Evolutionary conservation across 2,888 invertebrate species (phyloP).

Genomic region (Andrena hattorfiana): DNA sequence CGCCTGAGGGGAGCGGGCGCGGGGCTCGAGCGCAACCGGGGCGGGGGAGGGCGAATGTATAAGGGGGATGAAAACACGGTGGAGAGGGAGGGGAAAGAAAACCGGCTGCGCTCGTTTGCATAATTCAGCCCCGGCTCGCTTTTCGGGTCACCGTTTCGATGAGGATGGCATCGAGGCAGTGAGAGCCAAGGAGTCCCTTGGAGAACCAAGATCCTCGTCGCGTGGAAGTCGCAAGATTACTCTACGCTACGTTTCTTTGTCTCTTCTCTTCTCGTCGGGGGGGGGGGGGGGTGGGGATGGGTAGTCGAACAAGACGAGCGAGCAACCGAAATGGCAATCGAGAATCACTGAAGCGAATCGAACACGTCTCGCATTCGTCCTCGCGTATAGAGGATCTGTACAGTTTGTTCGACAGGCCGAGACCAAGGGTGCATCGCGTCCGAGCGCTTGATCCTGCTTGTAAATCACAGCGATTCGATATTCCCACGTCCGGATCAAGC

Average conservation of each 20-base stretch:
- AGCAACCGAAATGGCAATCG: slow-evolving; percentile 22
- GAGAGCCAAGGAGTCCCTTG: slow-evolving; percentile 1
- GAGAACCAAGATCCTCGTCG: slow-evolving; percentile 15
- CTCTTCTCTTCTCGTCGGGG: not conserved
- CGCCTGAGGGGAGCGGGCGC: slow-evolving; percentile 33
- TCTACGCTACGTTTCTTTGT: not conserved
- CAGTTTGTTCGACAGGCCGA: slow-evolving; percentile 43
- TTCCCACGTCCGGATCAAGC: not conserved
- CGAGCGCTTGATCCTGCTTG: not conserved
- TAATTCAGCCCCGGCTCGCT: slow-evolving; percentile 47
- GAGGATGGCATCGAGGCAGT: slow-evolving; percentile 36
- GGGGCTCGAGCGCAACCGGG: slow-evolving; percentile 17
- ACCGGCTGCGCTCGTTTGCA: slow-evolving; percentile 37
- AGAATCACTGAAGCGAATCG: slow-evolving; percentile 1
- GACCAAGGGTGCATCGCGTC: slow-evolving; percentile 27
- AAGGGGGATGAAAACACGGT: slow-evolving; percentile 1
- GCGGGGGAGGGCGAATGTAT: not conserved
- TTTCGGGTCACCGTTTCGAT: slow-evolving; percentile 14
- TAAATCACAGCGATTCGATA: not conserved
- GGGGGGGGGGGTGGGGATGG: too few species aligned
- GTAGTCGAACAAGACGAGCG: not conserved
- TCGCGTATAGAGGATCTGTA: slow-evolving; percentile 16
- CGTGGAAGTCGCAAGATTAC: not conserved
- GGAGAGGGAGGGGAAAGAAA: not conserved
- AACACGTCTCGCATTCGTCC: slow-evolving; percentile 9